These are phyloP conservation scores for Marasmarcha lunaedactyla DNA, from an alignment of 2,888 invertebrate genomes.

Conservation along the genomic window DNA sequence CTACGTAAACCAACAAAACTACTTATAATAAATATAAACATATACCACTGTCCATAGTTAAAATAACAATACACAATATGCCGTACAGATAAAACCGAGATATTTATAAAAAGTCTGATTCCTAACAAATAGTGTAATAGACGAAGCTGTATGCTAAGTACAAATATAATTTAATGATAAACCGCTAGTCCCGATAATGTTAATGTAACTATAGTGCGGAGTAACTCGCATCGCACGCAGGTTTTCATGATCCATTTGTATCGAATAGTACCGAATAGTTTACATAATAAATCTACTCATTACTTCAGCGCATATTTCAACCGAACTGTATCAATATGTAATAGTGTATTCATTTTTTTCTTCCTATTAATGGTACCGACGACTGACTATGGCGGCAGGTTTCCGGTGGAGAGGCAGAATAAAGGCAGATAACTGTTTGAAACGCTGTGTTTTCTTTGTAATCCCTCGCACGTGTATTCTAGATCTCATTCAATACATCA, in stretches of 20 bases:
- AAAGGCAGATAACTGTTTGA: conserved; percentile 71
- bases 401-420: conserved; percentile 60
- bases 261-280: conserved; percentile 49
- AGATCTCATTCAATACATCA: too few relatives aligned
- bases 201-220: conserved; percentile 32
- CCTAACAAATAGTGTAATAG: conserved; percentile 64
- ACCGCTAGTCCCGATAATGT: conserved; percentile 61
- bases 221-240: conserved; percentile 63
- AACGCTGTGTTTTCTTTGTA: conserved; percentile 46
- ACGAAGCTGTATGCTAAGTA: conserved; percentile 60
- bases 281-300: conserved; percentile 62
- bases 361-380: conserved; percentile 67
- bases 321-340: conserved; percentile 67
- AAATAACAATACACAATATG: conserved; percentile 1
- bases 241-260: conserved; percentile 66
- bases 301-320: conserved; percentile 66
- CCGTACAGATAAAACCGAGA: not conserved
- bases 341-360: conserved; percentile 65
- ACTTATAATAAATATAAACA: not conserved
- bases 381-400: conserved; percentile 68
- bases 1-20: too few relatives aligned
- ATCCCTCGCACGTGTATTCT: too few relatives aligned
- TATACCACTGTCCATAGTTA: not conserved
- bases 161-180: conserved; percentile 61
- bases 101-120: conserved; percentile 42